A percentile compares a stretch with the other conserved stretches of the same genome.
Conservation (phyloP, 2,888 invertebrate species). For the Nomada goodeniana region DNA sequence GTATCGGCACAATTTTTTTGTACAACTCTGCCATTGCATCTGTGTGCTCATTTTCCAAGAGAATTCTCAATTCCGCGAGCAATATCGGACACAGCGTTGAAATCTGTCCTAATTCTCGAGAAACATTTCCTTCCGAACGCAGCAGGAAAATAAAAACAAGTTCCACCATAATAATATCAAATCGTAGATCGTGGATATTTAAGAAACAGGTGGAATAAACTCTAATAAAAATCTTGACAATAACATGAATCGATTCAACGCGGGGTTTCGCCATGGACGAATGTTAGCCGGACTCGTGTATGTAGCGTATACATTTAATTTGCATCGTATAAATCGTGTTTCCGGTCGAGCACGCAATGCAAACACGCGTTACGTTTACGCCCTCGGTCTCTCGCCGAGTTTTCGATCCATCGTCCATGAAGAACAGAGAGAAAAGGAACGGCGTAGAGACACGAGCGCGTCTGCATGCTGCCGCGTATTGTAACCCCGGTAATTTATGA, state of each 20-base stretch:
- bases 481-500: conserved; percentile 80
- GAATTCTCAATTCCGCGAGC: too few species aligned
- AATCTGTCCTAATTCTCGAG: too few species aligned
- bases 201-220: not conserved
- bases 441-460: conserved; percentile 36
- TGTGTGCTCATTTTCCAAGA: too few species aligned
- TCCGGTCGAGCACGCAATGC: conserved; percentile 82
- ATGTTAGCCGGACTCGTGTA: conserved; percentile 35
- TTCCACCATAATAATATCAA: too few species aligned
- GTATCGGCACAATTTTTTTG: too few species aligned
- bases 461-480: conserved; percentile 74
- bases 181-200: not conserved
- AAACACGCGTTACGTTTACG: conserved; percentile 81
- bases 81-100: too few species aligned
- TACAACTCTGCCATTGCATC: too few species aligned
- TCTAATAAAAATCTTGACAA: conserved; percentile 36
- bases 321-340: conserved; percentile 83
- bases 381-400: conserved; percentile 68
- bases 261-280: conserved; percentile 31
- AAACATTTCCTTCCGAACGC: too few species aligned
- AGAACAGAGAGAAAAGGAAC: conserved; percentile 46
- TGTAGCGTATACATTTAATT: conserved; percentile 78
- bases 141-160: too few species aligned
- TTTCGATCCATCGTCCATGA: conserved; percentile 53
- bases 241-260: conserved; percentile 46